Evolutionary conservation across 2,888 invertebrate genomes (phyloP).

Genomic region (Drosophila hawaiiensis): DNA sequence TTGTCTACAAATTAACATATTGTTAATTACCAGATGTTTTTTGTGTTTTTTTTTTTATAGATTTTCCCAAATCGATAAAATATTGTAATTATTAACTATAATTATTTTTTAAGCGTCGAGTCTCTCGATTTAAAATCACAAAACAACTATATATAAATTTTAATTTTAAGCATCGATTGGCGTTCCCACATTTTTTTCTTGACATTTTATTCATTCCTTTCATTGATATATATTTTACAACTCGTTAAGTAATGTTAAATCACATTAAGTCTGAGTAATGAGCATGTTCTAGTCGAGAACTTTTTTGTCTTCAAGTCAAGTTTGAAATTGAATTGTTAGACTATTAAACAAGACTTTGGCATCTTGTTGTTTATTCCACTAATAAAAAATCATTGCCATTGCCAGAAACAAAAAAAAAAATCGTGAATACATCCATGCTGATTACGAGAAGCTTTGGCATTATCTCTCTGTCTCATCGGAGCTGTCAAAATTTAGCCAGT

Average conservation of each 20-base stretch:
- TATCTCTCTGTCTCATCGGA: constrained; percentile 17
- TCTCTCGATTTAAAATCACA: background rate
- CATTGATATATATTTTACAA: background rate
- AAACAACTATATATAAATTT: background rate
- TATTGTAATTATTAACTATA: background rate
- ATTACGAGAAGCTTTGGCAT: constrained; percentile 12
- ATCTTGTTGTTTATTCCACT: background rate
- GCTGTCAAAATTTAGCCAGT: constrained; percentile 25
- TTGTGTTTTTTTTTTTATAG: background rate
- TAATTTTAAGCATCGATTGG: background rate
- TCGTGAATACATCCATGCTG: constrained; percentile 9
- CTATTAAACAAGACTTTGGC: background rate
- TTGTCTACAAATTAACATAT: background rate
- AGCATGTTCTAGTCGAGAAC: background rate
- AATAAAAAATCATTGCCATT: constrained; percentile 27
- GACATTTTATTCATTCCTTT: background rate
- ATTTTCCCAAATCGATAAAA: background rate
- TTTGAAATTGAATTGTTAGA: background rate
- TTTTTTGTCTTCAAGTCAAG: background rate
- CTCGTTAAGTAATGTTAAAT: background rate
- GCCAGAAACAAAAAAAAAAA: constrained; percentile 3
- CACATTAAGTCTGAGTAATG: background rate
- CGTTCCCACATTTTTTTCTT: background rate
- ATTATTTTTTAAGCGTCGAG: background rate
- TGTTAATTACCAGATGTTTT: background rate